A percentile compares a stretch with the other conserved stretches of the same genome.
Conservation (phyloP, 1,140 invertebrate genomes). For the Zaprionus ornatus region DNA sequence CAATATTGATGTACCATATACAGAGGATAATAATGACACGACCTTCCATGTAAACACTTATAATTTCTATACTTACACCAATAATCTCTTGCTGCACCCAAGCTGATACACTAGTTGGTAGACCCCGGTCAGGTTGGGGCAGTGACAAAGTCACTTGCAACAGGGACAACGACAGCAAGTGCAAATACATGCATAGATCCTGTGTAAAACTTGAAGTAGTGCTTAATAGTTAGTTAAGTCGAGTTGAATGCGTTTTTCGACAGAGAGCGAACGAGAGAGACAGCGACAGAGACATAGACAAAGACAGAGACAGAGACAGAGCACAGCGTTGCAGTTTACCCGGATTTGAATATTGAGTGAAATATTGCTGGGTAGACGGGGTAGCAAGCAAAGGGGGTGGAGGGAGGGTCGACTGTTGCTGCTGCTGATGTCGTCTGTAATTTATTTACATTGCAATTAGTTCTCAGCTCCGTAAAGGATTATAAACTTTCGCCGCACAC, state of each 20-base stretch:
- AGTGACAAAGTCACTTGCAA: conserved; percentile 25
- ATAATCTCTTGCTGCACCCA: not conserved
- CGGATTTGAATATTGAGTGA: conserved; percentile 78
- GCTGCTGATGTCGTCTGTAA: conserved; percentile 77
- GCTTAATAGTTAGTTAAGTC: conserved; percentile 82
- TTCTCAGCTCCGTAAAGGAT: conserved; percentile 80
- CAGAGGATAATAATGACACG: no score
- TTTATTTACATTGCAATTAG: conserved; percentile 84
- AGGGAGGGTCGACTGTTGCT: conserved; percentile 26
- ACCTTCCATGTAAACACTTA: no score
- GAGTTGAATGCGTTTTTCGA: conserved; percentile 79
- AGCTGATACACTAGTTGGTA: not conserved
- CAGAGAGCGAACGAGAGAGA: not conserved
- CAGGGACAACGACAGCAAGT: conserved; percentile 52
- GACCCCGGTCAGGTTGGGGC: not conserved
- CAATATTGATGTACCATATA: no score
- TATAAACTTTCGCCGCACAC: conserved; percentile 72
- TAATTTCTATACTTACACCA: no score
- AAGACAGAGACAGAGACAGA: not conserved
- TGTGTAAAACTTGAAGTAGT: conserved; percentile 77
- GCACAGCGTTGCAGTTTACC: conserved; percentile 27
- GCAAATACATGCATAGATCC: conserved; percentile 76
- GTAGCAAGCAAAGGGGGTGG: not conserved
- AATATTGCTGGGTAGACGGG: conserved; percentile 52
- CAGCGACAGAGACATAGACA: not conserved